Percentiles rank a stretch among this genome's conserved stretches.
Evolutionary conservation across 2,888 invertebrate species (phyloP).

Genomic region (Xylophagus ater): DNA sequence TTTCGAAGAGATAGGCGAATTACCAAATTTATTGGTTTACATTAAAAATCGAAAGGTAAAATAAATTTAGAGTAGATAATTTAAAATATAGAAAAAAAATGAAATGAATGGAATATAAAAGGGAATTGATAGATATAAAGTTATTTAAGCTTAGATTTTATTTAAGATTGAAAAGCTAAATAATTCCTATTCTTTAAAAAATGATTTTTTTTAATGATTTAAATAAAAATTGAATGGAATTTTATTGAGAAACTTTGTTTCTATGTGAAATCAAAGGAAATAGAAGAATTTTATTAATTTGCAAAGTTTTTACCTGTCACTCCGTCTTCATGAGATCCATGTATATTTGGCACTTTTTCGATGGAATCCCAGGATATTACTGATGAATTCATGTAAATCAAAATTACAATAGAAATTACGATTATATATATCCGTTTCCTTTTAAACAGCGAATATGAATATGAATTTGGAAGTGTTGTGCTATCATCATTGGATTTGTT

Average conservation of each 20-base stretch:
- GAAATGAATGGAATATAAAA: background rate
- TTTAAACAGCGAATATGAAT: no score
- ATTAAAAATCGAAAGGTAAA: no score
- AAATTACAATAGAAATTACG: slow-evolving; percentile 21
- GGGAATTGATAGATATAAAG: no score
- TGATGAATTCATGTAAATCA: slow-evolving; percentile 27
- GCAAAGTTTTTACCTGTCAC: slow-evolving; percentile 34
- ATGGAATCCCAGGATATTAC: slow-evolving; percentile 22
- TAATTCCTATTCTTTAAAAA: no score
- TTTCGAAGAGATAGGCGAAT: background rate
- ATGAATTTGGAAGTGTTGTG: no score
- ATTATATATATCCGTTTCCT: slow-evolving; percentile 17
- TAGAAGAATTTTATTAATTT: no score
- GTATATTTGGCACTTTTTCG: slow-evolving; percentile 28
- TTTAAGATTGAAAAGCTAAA: no score
- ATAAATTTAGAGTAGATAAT: background rate
- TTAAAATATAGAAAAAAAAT: background rate
- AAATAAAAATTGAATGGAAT: background rate
- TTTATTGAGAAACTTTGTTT: background rate
- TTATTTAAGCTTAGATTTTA: no score
- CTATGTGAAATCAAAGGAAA: no score
- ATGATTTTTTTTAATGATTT: background rate
- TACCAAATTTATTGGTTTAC: background rate
- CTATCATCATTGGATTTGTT: slow-evolving; percentile 11
- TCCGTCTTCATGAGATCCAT: slow-evolving; percentile 32